A percentile compares a stretch with the other conserved stretches of the same genome.
Conservation (phyloP, 2,888 invertebrate genomes). For the Spisula subtruncata region DNA sequence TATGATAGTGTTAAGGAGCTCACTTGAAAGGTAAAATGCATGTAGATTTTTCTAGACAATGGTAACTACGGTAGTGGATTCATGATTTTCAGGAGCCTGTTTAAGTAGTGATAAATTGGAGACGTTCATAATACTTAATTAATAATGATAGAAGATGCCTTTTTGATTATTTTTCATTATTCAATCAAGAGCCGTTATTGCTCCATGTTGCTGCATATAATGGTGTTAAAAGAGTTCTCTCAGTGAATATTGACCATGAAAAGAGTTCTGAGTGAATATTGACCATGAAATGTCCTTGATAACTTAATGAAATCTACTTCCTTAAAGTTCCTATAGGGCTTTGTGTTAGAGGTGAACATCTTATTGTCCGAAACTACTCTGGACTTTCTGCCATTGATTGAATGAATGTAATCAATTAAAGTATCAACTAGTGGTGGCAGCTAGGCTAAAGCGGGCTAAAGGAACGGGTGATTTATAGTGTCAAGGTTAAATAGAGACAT, state of each 20-base stretch:
- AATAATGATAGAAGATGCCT: too few species aligned
- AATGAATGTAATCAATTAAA: constrained; percentile 19
- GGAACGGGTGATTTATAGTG: neutral
- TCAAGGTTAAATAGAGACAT: constrained; percentile 11
- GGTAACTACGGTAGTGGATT: too few species aligned
- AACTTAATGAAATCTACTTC: constrained; percentile 9
- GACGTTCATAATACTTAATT: too few species aligned
- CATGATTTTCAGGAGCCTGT: too few species aligned
- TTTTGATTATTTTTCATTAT: neutral
- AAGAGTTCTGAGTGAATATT: neutral
- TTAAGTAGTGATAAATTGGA: too few species aligned
- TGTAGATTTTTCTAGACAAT: too few species aligned
- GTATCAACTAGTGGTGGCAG: neutral
- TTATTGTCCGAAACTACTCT: neutral
- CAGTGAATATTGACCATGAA: neutral
- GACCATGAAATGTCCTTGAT: constrained; percentile 6
- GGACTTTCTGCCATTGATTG: constrained; percentile 3
- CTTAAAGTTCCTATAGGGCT: neutral
- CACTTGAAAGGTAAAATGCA: too few species aligned
- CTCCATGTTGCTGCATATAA: neutral
- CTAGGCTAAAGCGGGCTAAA: neutral
- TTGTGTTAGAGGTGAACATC: neutral
- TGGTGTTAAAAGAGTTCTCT: neutral
- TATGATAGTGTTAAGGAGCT: too few species aligned
- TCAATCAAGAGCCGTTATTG: neutral